A percentile compares a stretch with the other conserved stretches of the same genome.
Evolutionary conservation across 2,113 vertebrate genomes (phyloP).

Genomic region (Antidorcas marsupialis): DNA sequence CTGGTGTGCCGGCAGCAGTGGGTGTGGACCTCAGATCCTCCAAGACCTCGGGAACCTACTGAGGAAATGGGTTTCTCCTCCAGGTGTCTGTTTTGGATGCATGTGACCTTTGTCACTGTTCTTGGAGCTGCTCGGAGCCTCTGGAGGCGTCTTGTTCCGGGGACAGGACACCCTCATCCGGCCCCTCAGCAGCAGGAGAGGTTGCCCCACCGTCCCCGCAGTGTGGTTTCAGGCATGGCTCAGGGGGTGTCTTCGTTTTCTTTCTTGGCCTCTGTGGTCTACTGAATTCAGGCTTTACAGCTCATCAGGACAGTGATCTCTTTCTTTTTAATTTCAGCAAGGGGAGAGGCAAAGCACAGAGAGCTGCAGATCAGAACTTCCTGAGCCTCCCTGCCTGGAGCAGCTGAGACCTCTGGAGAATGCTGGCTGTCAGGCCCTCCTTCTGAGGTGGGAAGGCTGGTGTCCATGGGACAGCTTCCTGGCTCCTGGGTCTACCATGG

Average conservation of each 20-base stretch:
- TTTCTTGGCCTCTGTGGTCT: constrained; percentile 63
- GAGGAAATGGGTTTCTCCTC: constrained; percentile 63
- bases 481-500: constrained; percentile 79
- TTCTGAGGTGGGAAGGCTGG: constrained; percentile 53
- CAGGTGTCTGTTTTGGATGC: constrained; percentile 52
- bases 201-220: constrained; percentile 61
- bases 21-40: background rate
- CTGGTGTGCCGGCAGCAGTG: background rate
- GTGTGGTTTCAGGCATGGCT: constrained; percentile 62
- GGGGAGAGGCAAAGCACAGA: constrained; percentile 68
- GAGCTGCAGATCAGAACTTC: constrained; percentile 63
- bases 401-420: constrained; percentile 65
- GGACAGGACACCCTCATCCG: constrained; percentile 45
- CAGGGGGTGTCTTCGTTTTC: background rate
- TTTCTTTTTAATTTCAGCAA: constrained; percentile 83
- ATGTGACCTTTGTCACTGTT: constrained; percentile 68
- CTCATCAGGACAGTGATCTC: constrained; percentile 78
- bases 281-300: constrained; percentile 69
- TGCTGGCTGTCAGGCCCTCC: constrained; percentile 68
- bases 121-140: constrained; percentile 76
- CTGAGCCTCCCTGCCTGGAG: constrained; percentile 36
- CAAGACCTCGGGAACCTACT: constrained; percentile 30
- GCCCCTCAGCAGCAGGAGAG: constrained; percentile 74
- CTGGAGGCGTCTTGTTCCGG: constrained; percentile 66
- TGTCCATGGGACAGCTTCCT: constrained; percentile 36